phyloP scores from a whole-genome alignment of 2,113 vertebrate genomes.

The Bubo scandiacus region DNA sequence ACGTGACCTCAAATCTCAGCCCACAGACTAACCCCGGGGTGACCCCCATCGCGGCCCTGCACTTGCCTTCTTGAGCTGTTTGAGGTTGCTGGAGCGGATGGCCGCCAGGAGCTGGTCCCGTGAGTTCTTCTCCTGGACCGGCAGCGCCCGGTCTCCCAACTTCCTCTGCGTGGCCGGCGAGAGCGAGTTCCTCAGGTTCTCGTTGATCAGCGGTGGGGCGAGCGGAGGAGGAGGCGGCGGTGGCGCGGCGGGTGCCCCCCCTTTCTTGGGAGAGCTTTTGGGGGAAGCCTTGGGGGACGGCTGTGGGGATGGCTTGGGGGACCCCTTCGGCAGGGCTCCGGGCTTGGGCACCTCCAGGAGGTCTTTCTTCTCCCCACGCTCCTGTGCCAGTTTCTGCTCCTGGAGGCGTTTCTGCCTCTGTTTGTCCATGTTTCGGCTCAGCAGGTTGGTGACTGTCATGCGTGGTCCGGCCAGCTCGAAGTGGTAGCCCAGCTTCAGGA shows the following conservation, averaged over 20 bases:
- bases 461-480: conserved; percentile 94
- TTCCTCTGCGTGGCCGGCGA: conserved; percentile 88
- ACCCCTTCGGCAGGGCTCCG: conserved; percentile 30
- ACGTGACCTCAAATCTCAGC: not conserved
- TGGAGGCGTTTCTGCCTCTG: conserved; percentile 91
- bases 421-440: conserved; percentile 97
- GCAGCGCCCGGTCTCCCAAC: conserved; percentile 79
- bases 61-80: conserved; percentile 91
- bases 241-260: conserved; percentile 37
- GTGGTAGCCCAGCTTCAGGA: conserved; percentile 96
- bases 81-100: conserved; percentile 88
- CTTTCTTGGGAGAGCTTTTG: conserved; percentile 80
- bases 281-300: conserved; percentile 84
- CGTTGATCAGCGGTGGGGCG: conserved; percentile 81
- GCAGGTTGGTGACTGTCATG: conserved; percentile 94
- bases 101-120: conserved; percentile 94
- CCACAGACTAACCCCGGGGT: rapidly evolving
- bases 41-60: not conserved
- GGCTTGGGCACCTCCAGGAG: conserved; percentile 83
- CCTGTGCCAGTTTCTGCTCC: conserved; percentile 90
- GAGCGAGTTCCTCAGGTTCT: conserved; percentile 85
- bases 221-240: conserved; percentile 86
- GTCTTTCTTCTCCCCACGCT: conserved; percentile 82
- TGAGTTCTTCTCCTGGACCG: conserved; percentile 83
- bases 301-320: conserved; percentile 79